Evolutionary conservation across 2,113 vertebrate genomes (phyloP).

Genomic region (Kryptolebias marmoratus): DNA sequence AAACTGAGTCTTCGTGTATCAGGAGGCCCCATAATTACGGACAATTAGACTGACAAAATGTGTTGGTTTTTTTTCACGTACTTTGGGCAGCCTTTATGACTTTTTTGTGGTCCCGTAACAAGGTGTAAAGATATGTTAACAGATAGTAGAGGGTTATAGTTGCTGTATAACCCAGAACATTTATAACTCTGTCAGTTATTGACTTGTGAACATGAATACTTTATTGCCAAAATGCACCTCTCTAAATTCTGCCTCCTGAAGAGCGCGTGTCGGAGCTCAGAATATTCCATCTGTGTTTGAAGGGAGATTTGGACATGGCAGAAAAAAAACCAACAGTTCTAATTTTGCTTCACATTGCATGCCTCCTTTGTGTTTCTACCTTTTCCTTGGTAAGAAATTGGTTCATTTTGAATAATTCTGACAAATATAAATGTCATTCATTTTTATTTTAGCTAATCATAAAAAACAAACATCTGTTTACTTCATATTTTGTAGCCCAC

Average conservation of each 20-base stretch:
- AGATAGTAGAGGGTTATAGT: conserved; percentile 21
- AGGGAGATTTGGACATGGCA: conserved; percentile 31
- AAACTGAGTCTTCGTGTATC: no score
- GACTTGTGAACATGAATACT: conserved; percentile 16
- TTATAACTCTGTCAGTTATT: conserved; percentile 67
- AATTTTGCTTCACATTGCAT: conserved; percentile 34
- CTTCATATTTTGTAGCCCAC: conserved; percentile 45
- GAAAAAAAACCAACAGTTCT: neutral
- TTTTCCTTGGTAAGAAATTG: conserved; percentile 69
- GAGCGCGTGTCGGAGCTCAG: neutral
- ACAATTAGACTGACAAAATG: neutral
- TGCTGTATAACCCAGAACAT: conserved; percentile 34
- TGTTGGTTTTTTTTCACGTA: neutral
- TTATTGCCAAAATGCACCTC: conserved; percentile 4
- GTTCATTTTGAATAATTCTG: neutral
- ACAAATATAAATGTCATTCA: neutral
- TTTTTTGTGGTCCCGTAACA: neutral
- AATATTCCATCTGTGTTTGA: neutral
- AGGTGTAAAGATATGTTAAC: conserved; percentile 24
- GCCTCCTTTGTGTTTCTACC: conserved; percentile 39
- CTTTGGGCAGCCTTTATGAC: neutral
- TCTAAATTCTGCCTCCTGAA: neutral
- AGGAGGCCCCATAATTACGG: no score
- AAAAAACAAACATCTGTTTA: neutral
- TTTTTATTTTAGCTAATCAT: neutral